phyloP scores from a whole-genome alignment of 2,888 invertebrate genomes.

The Catocala sponsa region DNA sequence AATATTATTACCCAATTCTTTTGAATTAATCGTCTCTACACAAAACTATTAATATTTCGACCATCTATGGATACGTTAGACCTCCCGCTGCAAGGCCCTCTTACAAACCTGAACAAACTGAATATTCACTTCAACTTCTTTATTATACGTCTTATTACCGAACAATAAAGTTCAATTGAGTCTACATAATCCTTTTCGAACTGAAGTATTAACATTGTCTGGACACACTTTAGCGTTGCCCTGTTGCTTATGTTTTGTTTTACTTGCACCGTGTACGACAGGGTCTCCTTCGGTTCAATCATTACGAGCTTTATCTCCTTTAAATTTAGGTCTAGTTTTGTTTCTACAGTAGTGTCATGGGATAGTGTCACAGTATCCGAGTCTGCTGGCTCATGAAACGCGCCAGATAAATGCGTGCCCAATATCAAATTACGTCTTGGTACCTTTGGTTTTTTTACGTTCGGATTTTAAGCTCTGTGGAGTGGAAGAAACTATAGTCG shows the following conservation, averaged over 20 bases:
- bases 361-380: constrained; percentile 81
- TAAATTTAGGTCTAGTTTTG: constrained; percentile 48
- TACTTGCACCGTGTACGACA: constrained; percentile 67
- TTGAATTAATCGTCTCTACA: constrained; percentile 68
- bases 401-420: constrained; percentile 81
- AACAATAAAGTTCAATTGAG: constrained; percentile 57
- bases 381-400: constrained; percentile 77
- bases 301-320: constrained; percentile 54
- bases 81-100: constrained; percentile 72
- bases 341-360: constrained; percentile 46
- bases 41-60: constrained; percentile 74
- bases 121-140: constrained; percentile 34
- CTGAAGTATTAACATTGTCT: constrained; percentile 47
- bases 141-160: constrained; percentile 42
- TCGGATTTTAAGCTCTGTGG: constrained; percentile 55
- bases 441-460: constrained; percentile 59
- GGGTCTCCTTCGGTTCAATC: constrained; percentile 29
- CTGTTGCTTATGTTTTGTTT: constrained; percentile 75
- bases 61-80: constrained; percentile 64
- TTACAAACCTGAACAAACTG: constrained; percentile 52
- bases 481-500: constrained; percentile 50
- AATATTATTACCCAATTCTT: constrained; percentile 64
- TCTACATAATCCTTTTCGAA: constrained; percentile 33
- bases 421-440: constrained; percentile 79
- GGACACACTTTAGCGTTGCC: constrained; percentile 61